Conservation (phyloP, 2,113 vertebrate species). For the Microcebus murinus region DNA sequence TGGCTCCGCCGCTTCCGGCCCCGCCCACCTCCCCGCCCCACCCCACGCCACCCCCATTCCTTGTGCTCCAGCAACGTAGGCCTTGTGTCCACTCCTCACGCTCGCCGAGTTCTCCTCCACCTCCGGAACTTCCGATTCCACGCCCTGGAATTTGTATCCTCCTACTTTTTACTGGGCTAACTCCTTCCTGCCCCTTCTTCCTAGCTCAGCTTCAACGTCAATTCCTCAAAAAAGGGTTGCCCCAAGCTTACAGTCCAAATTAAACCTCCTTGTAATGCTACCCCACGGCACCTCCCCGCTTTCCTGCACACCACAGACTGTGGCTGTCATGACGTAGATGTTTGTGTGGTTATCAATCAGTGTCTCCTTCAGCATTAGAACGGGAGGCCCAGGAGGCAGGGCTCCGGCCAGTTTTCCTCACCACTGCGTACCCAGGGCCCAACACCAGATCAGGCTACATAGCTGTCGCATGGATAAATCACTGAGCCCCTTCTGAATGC, state of each 20-base stretch:
- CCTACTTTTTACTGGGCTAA: not conserved
- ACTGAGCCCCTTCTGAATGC: not conserved
- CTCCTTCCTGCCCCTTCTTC: not conserved
- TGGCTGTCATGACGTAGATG: not conserved
- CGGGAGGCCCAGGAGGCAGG: not conserved
- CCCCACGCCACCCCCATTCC: not conserved
- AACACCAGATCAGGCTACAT: not conserved
- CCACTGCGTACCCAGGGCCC: not conserved
- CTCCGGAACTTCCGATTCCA: not conserved
- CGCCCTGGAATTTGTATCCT: not conserved
- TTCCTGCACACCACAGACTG: not conserved
- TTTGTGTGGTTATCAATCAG: not conserved
- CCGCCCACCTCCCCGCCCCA: not conserved
- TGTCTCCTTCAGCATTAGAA: not conserved
- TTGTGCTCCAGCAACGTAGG: not conserved
- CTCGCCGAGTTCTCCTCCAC: not conserved
- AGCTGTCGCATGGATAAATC: not conserved
- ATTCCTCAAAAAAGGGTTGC: not conserved
- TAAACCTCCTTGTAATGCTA: not conserved
- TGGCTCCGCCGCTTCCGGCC: rapidly evolving
- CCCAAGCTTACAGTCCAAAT: not conserved
- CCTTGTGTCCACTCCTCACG: not conserved
- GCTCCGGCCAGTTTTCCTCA: not conserved
- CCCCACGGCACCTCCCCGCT: not conserved
- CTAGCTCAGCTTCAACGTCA: not conserved